A percentile compares a stretch with the other conserved stretches of the same genome.
Evolutionary conservation across 1,140 invertebrate genomes (phyloP).

Genomic region (Fragariocoptes setiger): DNA sequence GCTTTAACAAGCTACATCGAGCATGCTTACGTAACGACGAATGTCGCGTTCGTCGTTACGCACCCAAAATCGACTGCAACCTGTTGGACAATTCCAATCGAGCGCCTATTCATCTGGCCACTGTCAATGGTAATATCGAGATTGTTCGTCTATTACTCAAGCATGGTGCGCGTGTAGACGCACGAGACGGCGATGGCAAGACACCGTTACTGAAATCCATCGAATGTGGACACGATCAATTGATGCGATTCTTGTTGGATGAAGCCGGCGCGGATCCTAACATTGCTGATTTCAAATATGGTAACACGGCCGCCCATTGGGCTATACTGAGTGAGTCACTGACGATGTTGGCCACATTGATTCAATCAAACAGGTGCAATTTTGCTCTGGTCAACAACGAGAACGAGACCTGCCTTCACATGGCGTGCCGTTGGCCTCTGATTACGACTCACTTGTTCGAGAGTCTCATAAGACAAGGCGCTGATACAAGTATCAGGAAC

Average conservation of each 20-base stretch:
- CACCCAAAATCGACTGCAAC: slow-evolving; percentile 14
- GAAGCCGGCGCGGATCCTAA: slow-evolving; percentile 4
- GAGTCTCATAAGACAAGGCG: slow-evolving; percentile 2
- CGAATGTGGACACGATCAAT: slow-evolving; percentile 16
- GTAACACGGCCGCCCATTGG: slow-evolving; percentile 8
- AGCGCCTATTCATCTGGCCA: slow-evolving; percentile 35
- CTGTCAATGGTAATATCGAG: slow-evolving; percentile 36
- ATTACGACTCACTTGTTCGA: slow-evolving; percentile 1
- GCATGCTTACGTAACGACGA: slow-evolving; percentile 8
- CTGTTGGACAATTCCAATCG: slow-evolving; percentile 17
- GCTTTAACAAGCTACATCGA: slow-evolving; percentile 9
- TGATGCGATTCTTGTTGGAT: slow-evolving; percentile 15
- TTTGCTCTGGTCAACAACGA: not conserved
- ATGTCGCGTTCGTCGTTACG: slow-evolving; percentile 2
- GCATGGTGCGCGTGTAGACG: slow-evolving; percentile 29
- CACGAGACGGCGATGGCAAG: slow-evolving; percentile 16
- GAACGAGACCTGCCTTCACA: slow-evolving; percentile 6
- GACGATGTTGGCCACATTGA: slow-evolving; percentile 5
- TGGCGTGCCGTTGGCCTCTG: slow-evolving; percentile 1
- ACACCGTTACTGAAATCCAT: slow-evolving; percentile 19
- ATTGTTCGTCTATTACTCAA: slow-evolving; percentile 36
- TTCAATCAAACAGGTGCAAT: slow-evolving; percentile 2
- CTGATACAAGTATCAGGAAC: slow-evolving; percentile 1
- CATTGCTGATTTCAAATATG: slow-evolving; percentile 4
- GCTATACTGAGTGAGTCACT: slow-evolving; percentile 2